A percentile compares a stretch with the other conserved stretches of the same genome.
Evolutionary conservation across 2,888 invertebrate genomes (phyloP).

Genomic region (Neoaliturus tenellus): DNA sequence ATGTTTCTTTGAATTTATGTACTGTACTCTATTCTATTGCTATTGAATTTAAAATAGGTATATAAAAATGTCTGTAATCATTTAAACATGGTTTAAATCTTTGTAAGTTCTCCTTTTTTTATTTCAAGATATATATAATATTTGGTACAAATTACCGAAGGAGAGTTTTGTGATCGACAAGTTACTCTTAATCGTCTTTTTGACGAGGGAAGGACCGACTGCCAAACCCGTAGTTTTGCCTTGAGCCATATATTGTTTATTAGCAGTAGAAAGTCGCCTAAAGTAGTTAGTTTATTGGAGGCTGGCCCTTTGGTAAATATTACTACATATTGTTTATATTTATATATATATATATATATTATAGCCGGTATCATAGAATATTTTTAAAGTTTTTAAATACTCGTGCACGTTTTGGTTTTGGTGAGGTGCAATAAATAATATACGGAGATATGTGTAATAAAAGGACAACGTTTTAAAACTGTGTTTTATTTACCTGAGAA

Average conservation of each 20-base stretch:
- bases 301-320: constrained; percentile 64
- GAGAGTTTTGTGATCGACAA: too few relatives aligned
- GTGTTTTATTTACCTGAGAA: constrained; percentile 22
- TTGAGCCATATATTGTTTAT: constrained; percentile 50
- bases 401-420: constrained; percentile 61
- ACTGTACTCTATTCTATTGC: too few relatives aligned
- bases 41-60: too few relatives aligned
- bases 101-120: too few relatives aligned
- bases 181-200: neutral
- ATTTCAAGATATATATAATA: too few relatives aligned
- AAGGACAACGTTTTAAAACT: constrained; percentile 57
- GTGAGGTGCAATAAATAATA: constrained; percentile 64
- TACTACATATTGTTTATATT: constrained; percentile 61
- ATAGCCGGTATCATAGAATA: constrained; percentile 63
- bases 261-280: constrained; percentile 46
- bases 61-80: too few relatives aligned
- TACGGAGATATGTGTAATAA: constrained; percentile 64
- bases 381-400: constrained; percentile 64
- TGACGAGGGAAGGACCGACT: neutral
- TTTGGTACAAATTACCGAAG: too few relatives aligned
- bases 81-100: too few relatives aligned
- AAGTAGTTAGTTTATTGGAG: constrained; percentile 59
- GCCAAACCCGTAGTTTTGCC: constrained; percentile 30
- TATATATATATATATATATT: constrained; percentile 60
- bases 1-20: too few relatives aligned